Base-by-base conservation (phyloP, 2,888 invertebrate genomes). In the Electrophaes corylata region DNA sequence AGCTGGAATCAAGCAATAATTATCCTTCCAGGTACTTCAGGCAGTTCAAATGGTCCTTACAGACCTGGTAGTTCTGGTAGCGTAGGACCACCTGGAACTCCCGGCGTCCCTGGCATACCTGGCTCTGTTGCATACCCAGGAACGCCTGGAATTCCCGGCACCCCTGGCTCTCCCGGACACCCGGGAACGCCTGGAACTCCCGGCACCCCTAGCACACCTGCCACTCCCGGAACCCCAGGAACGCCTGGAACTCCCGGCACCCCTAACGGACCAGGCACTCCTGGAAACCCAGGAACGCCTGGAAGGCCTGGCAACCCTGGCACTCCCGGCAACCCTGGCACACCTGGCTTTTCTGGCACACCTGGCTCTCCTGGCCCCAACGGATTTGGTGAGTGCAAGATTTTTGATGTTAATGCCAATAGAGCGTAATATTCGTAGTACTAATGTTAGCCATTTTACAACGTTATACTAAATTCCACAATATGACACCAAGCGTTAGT, bases 271-370 rank as follows among this genome's bases (percentile, higher is more conserved):
- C 72, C 76, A 37, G 72, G 76, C 5, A 8, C 6, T 29, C 2
- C 10, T 4, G 64, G 64, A 2, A 35, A 39, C 2, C 60, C 65
- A 0, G 60, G 60, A 0, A 11, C 14, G 2, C 49, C 60, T 0
- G 56, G 59, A 29, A 39, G 37, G 16, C 50, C 57, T 5, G 35
- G 52, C 20, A 11, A 52, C 3, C n/a, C 41, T 11, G 19, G 68
- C 57, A 71, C 90, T 83, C 62, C 72, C 4, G 73, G 70, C 3
- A 0, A 56, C 72, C 61, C 57, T 57, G 72, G 39, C 64, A 16
- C 23, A 10, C 75, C 77, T 2, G 69, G 70, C 0, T 56, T 71
- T 4, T 72, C 76, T 35, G 73, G 76, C 10, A 45, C 41, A 1
- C 57, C 65, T 2, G 65, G 65, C 6, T 18, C 37, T 0, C 55